Base-by-base conservation (phyloP, 2,888 invertebrate genomes). In the Thalpophila matura region DNA sequence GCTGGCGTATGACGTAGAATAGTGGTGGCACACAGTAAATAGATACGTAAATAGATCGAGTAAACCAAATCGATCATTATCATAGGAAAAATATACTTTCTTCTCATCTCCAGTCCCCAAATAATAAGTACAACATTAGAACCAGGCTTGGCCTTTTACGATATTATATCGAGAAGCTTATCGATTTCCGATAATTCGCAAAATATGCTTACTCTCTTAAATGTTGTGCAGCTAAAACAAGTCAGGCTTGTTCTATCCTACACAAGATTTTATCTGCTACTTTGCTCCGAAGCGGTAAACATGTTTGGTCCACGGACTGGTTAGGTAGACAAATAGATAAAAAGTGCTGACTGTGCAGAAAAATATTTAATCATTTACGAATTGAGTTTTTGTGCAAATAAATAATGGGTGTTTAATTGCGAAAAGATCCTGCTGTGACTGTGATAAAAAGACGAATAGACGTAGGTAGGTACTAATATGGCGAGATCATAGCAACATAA, bases 181-280 rank as follows among this genome's bases (percentile, higher is more conserved):
- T 74, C 75, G 75, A 62, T 62, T 69, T 69, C 24, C 50, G 70
- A 74, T 70, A 54, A 55, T 69, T 54, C 45, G 62, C 50, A 74
- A 70, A 69, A 70, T 62, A 70, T 74, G 70, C 71, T 70, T 69
- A 40, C 70, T 69, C 47, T 12, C 33, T 43, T 58, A 68, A 45
- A 74, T 59, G 43, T 68, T 74, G 33, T 68, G 69, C 47, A 49
- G 57, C 33, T 51, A 22, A 31, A 31, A 43, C 38, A 7, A 1
- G 16, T 27, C 18, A 16, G 37, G 33, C 27, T 26, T 53, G 43
- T 45, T 69, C 46, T 47, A 53, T 58, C 16, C 18, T 53, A 47
- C 18, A 55, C 46, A 29, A 71, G 61, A 70, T 74, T 49, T 50
- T 69, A 68, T 70, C 60, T 27, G n/a, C 29, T 7, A 33, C 18